phyloP scores from a whole-genome alignment of 2,113 vertebrate genomes.

The Xiphorhynchus elegans region DNA sequence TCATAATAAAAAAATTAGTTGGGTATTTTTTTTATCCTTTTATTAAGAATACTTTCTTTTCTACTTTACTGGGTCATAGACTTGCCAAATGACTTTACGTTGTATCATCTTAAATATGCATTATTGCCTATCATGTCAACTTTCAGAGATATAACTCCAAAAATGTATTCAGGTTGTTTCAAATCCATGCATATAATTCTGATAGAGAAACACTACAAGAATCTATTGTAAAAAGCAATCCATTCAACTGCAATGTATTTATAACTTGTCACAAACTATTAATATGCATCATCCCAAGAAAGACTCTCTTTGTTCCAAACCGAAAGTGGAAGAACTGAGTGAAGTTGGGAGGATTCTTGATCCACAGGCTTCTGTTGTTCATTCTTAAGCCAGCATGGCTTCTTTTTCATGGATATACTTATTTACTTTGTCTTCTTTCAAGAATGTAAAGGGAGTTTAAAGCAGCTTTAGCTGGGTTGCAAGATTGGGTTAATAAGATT shows the following conservation, averaged over 20 bases:
- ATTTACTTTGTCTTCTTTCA: conserved; percentile 68
- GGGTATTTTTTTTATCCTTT: not conserved
- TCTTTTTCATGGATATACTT: conserved; percentile 53
- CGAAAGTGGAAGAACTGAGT: not conserved
- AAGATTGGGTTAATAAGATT: conserved; percentile 69
- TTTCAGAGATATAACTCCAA: conserved; percentile 42
- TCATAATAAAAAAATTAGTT: conserved; percentile 27
- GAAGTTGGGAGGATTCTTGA: conserved; percentile 4
- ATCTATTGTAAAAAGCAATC: conserved; percentile 23
- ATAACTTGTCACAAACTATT: conserved; percentile 19
- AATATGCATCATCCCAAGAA: conserved; percentile 39
- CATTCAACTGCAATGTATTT: not conserved
- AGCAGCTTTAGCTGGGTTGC: conserved; percentile 60
- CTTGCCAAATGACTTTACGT: conserved; percentile 2
- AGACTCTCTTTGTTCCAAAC: conserved; percentile 2
- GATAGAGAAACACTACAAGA: conserved; percentile 34
- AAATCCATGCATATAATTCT: conserved; percentile 47
- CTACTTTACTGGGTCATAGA: not conserved
- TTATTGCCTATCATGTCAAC: conserved; percentile 34
- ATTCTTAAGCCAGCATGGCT: conserved; percentile 6
- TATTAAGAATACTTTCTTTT: not conserved
- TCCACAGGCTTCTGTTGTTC: not conserved
- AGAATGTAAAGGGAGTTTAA: conserved; percentile 66
- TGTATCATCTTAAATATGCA: conserved; percentile 1
- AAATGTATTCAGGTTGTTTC: conserved; percentile 25